Evolutionary conservation across 2,888 invertebrate genomes (phyloP).

Genomic region (Parascotia fuliginaria): DNA sequence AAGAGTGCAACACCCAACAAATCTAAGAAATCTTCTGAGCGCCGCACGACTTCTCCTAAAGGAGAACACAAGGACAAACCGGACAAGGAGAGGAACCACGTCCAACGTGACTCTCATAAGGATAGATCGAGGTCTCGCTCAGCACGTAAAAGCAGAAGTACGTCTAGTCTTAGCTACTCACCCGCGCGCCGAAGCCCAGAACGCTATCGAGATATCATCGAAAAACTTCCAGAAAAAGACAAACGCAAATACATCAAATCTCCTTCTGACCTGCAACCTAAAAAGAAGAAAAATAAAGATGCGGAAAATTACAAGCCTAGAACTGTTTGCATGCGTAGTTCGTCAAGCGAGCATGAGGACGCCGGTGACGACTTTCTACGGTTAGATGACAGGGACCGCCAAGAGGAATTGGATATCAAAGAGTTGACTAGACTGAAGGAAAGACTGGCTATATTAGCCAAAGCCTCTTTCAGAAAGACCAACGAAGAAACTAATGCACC

Average conservation of each 20-base stretch:
- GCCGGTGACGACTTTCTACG: conserved; percentile 84
- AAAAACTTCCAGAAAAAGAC: conserved; percentile 84
- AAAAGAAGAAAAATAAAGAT: conserved; percentile 55
- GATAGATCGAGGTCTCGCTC: conserved; percentile 60
- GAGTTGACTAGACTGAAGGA: conserved; percentile 89
- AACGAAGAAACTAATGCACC: conserved; percentile 57
- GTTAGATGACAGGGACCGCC: conserved; percentile 77
- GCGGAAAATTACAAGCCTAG: conserved; percentile 64
- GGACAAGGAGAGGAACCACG: conserved; percentile 48
- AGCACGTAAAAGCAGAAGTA: conserved; percentile 75
- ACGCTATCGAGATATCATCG: conserved; percentile 88
- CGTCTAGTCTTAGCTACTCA: conserved; percentile 88
- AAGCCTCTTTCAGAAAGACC: conserved; percentile 77
- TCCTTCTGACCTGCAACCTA: conserved; percentile 69
- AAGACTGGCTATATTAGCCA: conserved; percentile 89
- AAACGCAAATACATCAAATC: conserved; percentile 80
- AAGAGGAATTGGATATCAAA: conserved; percentile 85
- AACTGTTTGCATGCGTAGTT: conserved; percentile 84
- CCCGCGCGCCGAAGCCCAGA: conserved; percentile 89
- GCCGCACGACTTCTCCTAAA: conserved; percentile 48
- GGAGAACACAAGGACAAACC: conserved; percentile 37
- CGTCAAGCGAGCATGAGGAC: conserved; percentile 86
- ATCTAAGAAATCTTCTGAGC: conserved; percentile 54
- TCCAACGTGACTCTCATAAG: conserved; percentile 49
- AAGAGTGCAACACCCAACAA: conserved; percentile 59